Conservation (phyloP, 1,140 invertebrate genomes). For the Cotesia chilonis region DNA sequence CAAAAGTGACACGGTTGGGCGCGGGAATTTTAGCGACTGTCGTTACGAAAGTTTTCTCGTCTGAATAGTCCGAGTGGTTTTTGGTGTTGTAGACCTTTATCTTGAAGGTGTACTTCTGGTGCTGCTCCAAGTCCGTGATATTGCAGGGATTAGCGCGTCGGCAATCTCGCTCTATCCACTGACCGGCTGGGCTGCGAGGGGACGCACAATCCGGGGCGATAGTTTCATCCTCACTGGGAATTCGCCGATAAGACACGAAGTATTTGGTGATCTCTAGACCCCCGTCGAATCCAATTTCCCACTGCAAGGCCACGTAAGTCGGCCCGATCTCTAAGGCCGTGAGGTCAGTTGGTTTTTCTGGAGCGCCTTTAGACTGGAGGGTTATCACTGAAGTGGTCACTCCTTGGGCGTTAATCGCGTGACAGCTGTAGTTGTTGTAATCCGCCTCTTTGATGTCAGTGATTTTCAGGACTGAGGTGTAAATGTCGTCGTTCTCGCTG, state of each 20-base stretch:
- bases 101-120: slow-evolving; percentile 84
- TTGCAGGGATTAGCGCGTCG: slow-evolving; percentile 86
- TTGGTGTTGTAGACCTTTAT: slow-evolving; percentile 87
- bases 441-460: slow-evolving; percentile 79
- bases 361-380: slow-evolving; percentile 84
- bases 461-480: slow-evolving; percentile 81
- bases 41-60: slow-evolving; percentile 80
- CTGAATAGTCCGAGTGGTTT: slow-evolving; percentile 84
- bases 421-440: slow-evolving; percentile 90
- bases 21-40: slow-evolving; percentile 84
- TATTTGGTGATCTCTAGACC: slow-evolving; percentile 86
- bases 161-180: slow-evolving; percentile 85
- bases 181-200: slow-evolving; percentile 68
- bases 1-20: slow-evolving; percentile 82
- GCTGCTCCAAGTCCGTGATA: slow-evolving; percentile 82
- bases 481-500: slow-evolving; percentile 84
- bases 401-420: slow-evolving; percentile 81
- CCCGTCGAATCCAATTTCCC: slow-evolving; percentile 90
- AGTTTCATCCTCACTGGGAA: slow-evolving; percentile 69
- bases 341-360: slow-evolving; percentile 80
- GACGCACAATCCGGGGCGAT: slow-evolving; percentile 71
- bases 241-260: slow-evolving; percentile 79
- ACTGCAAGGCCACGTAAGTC: slow-evolving; percentile 79
- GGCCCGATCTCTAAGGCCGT: slow-evolving; percentile 76
- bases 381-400: slow-evolving; percentile 79